Base-by-base conservation (phyloP, 2,888 invertebrate species). In the Pecten maximus region DNA sequence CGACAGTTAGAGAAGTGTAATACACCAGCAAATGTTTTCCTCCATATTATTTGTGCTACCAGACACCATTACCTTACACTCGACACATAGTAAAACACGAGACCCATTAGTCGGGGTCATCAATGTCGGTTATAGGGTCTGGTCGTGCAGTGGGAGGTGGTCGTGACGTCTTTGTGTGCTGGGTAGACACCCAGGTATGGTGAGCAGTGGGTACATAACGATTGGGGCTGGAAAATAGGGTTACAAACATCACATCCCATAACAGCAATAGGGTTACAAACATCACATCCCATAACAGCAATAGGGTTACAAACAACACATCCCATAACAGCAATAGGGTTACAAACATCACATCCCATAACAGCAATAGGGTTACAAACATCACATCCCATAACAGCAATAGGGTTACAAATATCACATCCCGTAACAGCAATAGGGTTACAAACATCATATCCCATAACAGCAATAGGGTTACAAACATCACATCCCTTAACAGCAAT, bases 161-260 rank as follows among this genome's bases (percentile, higher is more conserved):
- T 88, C 89, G 93, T 3, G 94, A 89, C 39, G 92, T 91, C 90
- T 94, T 94, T 87, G 89, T 88, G 88, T 93, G 90, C 87, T 94
- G 94, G 89, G 94, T 93, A 6, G 93, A 91, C 15, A 94, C 93
- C 94, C 94, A 94, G 44, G 93, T 91, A 40, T 94, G 91, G 40
- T 91, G 90, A 39, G 92, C 93, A 16, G 94, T 91, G 15, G 92
- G 91, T 28, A 93, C 87, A 93, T 93, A 94, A 10, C 94, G 91
- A 91, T 94, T 94, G 50, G 89, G 90, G 89, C 94, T 94, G 93
- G 91, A 94, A 94, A 74, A 23, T 50, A 48, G 44, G 40, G n/a
- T n/a, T 60, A 88, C 19, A 88, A 44, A 89, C 10, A 74, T 39
- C 3, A 60, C n/a, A 60, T 28, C 60, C n/a, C n/a, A n/a, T n/a